Evolutionary conservation across 1,140 invertebrate species (phyloP).

Genomic region (Dendrolimus kikuchii): DNA sequence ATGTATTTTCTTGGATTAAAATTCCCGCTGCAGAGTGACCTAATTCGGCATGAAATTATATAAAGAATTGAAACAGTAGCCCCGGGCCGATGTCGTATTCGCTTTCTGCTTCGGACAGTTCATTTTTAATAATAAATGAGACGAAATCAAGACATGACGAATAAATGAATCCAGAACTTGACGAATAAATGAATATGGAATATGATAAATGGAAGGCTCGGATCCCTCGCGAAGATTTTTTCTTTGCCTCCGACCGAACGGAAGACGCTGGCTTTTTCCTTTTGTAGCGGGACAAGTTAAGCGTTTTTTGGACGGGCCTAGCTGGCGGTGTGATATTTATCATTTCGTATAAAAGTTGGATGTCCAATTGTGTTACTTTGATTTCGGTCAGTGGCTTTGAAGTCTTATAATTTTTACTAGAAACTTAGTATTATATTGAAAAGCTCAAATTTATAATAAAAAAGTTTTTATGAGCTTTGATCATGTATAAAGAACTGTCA

Average conservation of each 20-base stretch:
- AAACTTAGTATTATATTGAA: no score
- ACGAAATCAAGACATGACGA: constrained; percentile 73
- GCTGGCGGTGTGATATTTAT: constrained; percentile 65
- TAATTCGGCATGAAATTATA: constrained; percentile 65
- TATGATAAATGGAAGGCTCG: constrained; percentile 69
- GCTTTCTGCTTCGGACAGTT: constrained; percentile 68
- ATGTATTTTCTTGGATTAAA: neutral
- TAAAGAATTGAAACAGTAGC: constrained; percentile 65
- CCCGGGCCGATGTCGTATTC: constrained; percentile 49
- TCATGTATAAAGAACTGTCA: no score
- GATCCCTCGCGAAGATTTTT: constrained; percentile 69
- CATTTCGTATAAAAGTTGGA: constrained; percentile 61
- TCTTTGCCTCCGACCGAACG: constrained; percentile 66
- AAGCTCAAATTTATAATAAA: no score
- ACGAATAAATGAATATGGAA: constrained; percentile 73
- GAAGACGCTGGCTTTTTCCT: constrained; percentile 70
- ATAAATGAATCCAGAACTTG: constrained; percentile 74
- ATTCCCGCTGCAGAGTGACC: constrained; percentile 32
- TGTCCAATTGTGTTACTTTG: constrained; percentile 50
- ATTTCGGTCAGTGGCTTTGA: constrained; percentile 30
- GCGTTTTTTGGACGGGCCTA: constrained; percentile 64
- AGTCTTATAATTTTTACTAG: constrained; percentile 14
- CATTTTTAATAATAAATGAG: constrained; percentile 75
- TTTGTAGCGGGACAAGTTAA: constrained; percentile 70
- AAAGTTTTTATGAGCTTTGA: no score